phyloP scores from a whole-genome alignment of 2,797 vertebrate genomes.

The Thripadectes ignobilis region DNA sequence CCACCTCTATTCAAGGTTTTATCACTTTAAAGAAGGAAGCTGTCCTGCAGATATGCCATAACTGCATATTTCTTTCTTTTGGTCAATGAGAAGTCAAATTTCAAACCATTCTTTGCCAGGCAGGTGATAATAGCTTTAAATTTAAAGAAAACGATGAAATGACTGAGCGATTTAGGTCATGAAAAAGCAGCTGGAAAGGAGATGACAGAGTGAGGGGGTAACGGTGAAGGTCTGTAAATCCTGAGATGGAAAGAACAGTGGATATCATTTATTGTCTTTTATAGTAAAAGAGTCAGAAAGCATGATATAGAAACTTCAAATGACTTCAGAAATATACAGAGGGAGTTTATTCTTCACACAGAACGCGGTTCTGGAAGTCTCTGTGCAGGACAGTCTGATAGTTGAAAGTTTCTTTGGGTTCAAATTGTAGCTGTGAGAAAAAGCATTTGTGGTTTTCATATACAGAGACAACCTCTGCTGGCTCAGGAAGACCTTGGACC shows the following conservation, averaged over 20 bases:
- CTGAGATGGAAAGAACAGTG: neutral
- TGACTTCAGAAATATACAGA: neutral
- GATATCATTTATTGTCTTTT: neutral
- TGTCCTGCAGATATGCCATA: neutral
- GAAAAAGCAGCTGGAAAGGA: neutral
- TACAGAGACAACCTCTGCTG: neutral
- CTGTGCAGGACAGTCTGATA: neutral
- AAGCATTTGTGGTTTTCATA: neutral
- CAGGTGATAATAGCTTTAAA: neutral
- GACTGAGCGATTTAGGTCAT: neutral
- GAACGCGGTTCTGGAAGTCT: neutral
- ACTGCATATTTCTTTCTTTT: neutral
- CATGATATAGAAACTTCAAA: fast-evolving
- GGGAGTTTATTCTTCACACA: neutral
- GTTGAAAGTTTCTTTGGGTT: neutral
- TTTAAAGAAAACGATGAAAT: neutral
- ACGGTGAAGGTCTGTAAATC: neutral
- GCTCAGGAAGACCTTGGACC: neutral
- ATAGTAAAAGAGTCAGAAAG: neutral
- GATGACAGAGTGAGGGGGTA: neutral
- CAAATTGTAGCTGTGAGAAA: neutral
- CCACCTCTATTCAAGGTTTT: neutral
- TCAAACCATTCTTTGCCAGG: neutral
- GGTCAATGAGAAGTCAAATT: neutral
- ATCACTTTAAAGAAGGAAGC: neutral